A percentile compares a stretch with the other conserved stretches of the same genome.
Evolutionary conservation across 1,140 invertebrate genomes (phyloP).

Genomic region (Trichonephila clavata): DNA sequence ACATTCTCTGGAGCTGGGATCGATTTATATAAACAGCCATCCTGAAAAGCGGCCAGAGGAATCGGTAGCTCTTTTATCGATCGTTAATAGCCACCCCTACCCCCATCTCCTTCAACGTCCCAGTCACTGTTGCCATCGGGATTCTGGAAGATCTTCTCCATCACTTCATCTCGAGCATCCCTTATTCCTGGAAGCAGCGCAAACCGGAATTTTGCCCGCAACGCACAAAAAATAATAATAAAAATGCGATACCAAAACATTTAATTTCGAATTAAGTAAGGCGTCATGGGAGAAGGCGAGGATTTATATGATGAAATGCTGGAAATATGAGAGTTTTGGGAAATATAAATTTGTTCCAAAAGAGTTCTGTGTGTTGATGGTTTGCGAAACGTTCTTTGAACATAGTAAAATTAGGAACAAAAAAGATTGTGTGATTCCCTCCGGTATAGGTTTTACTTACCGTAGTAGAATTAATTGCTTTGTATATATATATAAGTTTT

Average conservation of each 20-base stretch:
- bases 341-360: no score
- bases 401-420: no score
- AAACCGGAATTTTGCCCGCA: slow-evolving; percentile 31
- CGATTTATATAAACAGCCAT: slow-evolving; percentile 61
- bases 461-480: no score
- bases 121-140: slow-evolving; percentile 70
- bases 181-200: slow-evolving; percentile 6
- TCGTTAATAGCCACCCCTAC: slow-evolving; percentile 40
- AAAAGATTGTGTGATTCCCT: no score
- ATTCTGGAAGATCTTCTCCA: slow-evolving; percentile 44
- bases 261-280: slow-evolving; percentile 46
- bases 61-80: slow-evolving; percentile 72
- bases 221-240: not conserved
- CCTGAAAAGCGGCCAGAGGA: slow-evolving; percentile 54
- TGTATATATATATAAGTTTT: no score
- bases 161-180: slow-evolving; percentile 72
- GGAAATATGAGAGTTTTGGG: no score
- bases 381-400: no score
- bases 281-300: not conserved
- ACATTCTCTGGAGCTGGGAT: slow-evolving; percentile 20
- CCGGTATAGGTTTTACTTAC: no score
- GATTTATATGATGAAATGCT: not conserved
- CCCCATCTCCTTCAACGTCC: not conserved
- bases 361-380: no score
- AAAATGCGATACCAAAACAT: not conserved